phyloP scores from a whole-genome alignment of 1,140 invertebrate species.

The Micrasema longulum region DNA sequence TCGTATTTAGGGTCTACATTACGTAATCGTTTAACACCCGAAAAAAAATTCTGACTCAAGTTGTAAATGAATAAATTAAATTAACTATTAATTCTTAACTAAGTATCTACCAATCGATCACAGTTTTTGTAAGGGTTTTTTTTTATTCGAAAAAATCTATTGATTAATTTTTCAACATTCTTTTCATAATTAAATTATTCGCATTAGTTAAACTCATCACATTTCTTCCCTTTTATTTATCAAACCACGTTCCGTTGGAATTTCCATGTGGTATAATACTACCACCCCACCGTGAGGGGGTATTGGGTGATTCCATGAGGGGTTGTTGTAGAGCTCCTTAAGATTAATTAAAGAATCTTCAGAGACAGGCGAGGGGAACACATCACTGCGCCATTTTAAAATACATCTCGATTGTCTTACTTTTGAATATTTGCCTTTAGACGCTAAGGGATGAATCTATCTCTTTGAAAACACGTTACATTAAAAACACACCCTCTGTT shows the following conservation, averaged over 20 bases:
- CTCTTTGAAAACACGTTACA: too few species aligned
- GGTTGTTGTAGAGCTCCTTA: slow-evolving; percentile 41
- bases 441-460: too few species aligned
- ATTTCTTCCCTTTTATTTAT: background rate
- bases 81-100: too few species aligned
- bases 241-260: slow-evolving; percentile 21
- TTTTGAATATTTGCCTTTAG: background rate
- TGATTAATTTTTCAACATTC: too few species aligned
- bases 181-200: background rate
- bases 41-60: too few species aligned
- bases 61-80: too few species aligned
- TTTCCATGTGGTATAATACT: slow-evolving; percentile 49
- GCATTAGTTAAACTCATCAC: background rate
- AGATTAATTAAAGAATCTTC: slow-evolving; percentile 55
- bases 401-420: slow-evolving; percentile 25
- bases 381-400: slow-evolving; percentile 35
- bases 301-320: slow-evolving; percentile 22
- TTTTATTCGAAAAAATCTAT: too few species aligned
- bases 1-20: too few species aligned
- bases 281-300: slow-evolving; percentile 50
- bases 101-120: too few species aligned
- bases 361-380: slow-evolving; percentile 8
- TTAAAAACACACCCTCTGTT: too few species aligned
- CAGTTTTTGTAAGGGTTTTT: too few species aligned
- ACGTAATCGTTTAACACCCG: too few species aligned